Base-by-base conservation (phyloP, 1,140 invertebrate genomes). In the Magallana ariakensis region DNA sequence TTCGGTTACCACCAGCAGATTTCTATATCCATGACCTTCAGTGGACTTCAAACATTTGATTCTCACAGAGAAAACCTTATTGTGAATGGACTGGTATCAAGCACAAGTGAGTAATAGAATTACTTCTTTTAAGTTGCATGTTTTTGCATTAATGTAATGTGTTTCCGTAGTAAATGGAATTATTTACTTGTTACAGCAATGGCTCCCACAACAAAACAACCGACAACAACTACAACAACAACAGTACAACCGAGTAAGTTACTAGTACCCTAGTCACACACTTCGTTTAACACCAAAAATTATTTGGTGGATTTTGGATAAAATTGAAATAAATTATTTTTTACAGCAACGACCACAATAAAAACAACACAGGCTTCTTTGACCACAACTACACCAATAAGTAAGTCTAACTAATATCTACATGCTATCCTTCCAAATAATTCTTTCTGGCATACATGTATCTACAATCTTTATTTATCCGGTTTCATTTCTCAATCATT, bases 11-110 rank as follows among this genome's bases (percentile, higher is more conserved):
- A n/a, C 8, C 26, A 60, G 26, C 70, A n/a, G 19, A 62, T 80
- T 10, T 58, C 83, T 11, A 85, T 88, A 3, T 86, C 85, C 10
- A 62, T 88, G 70, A 88, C 66, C 66, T 53, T 89, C 7, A 85
- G 66, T 57, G 85, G 85, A 33, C 46, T 89, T 13, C 82, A 89
- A 16, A 89, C 85, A 1, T 80, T 82, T 19, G 88, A 89, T 85
- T 75, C 85, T 19, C 86, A 85, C 22, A 87, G 88, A 22, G 84
- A 66, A 66, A 75, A 75, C 26, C 55, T 89, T 11, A 83, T 80
- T 26, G 55, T 56, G 10, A 83, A 86, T 56, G 85, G 85, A 10
- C 53, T 87, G n/a, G 57, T 86, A 9, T 75, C 46, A 13, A 70
- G 86, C 84, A 56, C 15, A 81, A 46, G 46, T 84, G 9, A 10